Base-by-base conservation (phyloP, 2,888 invertebrate species). In the Lysandra bellargus region DNA sequence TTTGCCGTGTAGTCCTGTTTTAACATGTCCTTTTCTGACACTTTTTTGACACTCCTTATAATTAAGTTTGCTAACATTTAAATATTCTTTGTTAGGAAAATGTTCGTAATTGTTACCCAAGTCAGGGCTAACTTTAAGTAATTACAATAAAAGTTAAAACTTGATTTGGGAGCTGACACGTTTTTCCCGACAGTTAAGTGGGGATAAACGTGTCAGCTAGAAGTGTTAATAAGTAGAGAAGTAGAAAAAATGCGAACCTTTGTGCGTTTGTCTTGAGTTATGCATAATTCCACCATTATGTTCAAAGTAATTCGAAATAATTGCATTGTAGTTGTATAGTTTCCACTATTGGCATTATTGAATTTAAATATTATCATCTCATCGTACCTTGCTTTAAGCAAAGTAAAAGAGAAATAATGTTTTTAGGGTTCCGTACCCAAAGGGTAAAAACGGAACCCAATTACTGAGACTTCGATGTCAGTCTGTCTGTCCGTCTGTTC, bases 221-320 rank as follows among this genome's bases (percentile, higher is more conserved):
- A 69, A 33, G 33, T 69, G 33, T 69, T 69, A 61, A 23, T 23
- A 23, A 23, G 64, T 40, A 44, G 12, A 75, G 12, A 44, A 49
- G 44, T 75, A 75, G 3, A 75, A 40, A 75, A 44, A 75, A 23
- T 44, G 17, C 44, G 12, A 23, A 74, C 74, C 44, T 74, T 49
- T 30, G 49, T 74, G 49, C 75, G 49, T 12, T 44, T 49, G 4
- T 75, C 23, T 44, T 7, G 30, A 49, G 23, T 53, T 75, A 44
- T 75, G 49, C 75, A 49, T 75, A 75, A 75, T 30, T 75, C 75
- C 30, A 6, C 44, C 14, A 75, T 75, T 49, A 49, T 30, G 75
- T 12, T 49, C 40, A 12, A 49, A 49, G 9, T 23, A 12, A 74
- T 49, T 49, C 23, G 44, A 23, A 49, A 49, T 74, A 74, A 74